These are phyloP conservation scores for Crepidodera aurea DNA, from an alignment of 2,888 invertebrate genomes.

Conservation along the genomic window DNA sequence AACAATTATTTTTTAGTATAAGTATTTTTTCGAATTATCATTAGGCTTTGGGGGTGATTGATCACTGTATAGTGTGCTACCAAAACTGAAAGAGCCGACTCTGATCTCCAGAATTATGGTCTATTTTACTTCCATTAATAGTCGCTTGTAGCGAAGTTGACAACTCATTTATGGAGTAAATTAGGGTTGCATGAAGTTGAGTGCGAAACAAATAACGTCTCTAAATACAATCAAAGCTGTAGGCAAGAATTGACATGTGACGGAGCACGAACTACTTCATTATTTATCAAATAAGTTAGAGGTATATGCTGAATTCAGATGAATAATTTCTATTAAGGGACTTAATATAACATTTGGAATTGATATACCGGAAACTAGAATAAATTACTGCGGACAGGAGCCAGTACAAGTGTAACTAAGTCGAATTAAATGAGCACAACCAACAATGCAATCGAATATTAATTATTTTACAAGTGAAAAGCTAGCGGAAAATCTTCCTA, in stretches of 20 bases:
- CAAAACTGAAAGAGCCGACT: too few relatives aligned
- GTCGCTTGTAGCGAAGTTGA: slow-evolving; percentile 3
- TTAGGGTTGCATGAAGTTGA: slow-evolving; percentile 6
- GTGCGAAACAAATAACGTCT: slow-evolving; percentile 1
- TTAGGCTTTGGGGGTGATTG: too few relatives aligned
- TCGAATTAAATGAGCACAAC: too few relatives aligned
- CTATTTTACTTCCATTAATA: neutral
- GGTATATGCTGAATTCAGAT: neutral
- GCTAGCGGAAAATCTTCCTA: too few relatives aligned
- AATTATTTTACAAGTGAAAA: too few relatives aligned
- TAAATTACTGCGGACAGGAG: too few relatives aligned
- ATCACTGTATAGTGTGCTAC: too few relatives aligned
- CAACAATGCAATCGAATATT: too few relatives aligned
- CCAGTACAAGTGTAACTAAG: too few relatives aligned
- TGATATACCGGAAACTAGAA: neutral
- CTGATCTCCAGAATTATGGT: too few relatives aligned
- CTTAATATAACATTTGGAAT: neutral
- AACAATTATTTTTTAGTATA: too few relatives aligned
- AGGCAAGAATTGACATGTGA: neutral
- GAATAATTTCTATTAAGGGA: neutral
- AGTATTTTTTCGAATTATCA: too few relatives aligned
- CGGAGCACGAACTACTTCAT: slow-evolving; percentile 1
- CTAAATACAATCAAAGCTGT: slow-evolving; percentile 6
- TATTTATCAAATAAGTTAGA: neutral
- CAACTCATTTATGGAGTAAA: slow-evolving; percentile 10